Evolutionary conservation across 2,113 vertebrate species (phyloP), one percentile per base, ranked within the genome.

Genomic region (Dicrurus megarhynchus): DNA sequence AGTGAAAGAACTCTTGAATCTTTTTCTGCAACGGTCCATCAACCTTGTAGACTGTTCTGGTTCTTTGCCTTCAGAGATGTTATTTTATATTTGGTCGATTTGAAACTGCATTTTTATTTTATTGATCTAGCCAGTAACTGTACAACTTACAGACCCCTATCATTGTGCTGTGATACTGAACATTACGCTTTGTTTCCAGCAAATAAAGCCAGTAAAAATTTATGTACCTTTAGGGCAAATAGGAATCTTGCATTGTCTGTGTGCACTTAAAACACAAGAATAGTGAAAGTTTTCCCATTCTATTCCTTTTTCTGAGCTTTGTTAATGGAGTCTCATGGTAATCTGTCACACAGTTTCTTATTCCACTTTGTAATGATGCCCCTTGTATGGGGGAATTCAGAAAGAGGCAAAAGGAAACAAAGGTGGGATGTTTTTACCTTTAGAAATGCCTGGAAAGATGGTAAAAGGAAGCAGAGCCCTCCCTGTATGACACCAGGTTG

Each of bases 181-280:
- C 64, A 50, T 74, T 86, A 60, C 17, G 8, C 76, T 63, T 75
- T 94, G 22, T 93, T 85, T 79, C 77, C 59, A 87, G 65, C 19
- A 93, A 93, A 95, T 90, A 96, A 97, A 96, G 65, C 27, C 76
- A 92, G 89, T 94, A 95, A 97, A 98, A 97, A 86, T 87, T 83
- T 76, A 83, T 95, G 93, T 93, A 85, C 61, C 77, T 96, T 94
- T 89, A 85, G 95, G 52, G 50, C 84, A 82, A 89, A 91, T 86
- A 93, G 90, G 74, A 95, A 92, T 95, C 63, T 91, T 97, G 60
- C 69, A 91, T 91, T 79, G 10, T 70, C 35, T 90, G 3, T 44
- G 6, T 82, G 32, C 14, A 8, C 63, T 87, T 83, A 49, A 74
- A 89, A 46, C 3, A 55, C 9, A 84, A 91, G 42, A 84, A 88